Evolutionary conservation across 1,140 invertebrate genomes (phyloP), one percentile per base, ranked within the genome.

Genomic region (Pectinophora gossypiella): DNA sequence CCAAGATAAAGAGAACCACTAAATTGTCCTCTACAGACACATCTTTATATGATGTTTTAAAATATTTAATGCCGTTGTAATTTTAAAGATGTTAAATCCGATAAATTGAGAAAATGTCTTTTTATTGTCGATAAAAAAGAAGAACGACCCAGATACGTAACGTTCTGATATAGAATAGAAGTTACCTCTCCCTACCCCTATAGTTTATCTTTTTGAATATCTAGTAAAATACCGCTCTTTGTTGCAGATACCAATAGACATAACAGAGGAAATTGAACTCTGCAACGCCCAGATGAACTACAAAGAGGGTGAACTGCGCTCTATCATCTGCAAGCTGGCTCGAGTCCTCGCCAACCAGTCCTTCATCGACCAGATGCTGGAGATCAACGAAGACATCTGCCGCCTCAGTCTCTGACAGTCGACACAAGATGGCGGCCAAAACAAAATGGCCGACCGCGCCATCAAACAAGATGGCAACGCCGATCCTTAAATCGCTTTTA

Each of bases 311-410:
- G 88, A 91, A 27, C 76, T 96, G 13, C 73, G 90, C 16, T 72
- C 83, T 35, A 88, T 93, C 27, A 88, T 96, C 44, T 87, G 83
- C 54, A 89, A 90, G 35, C 81, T 95, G 15, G 91, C 92, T 2
- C 88, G 87, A 43, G 89, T 95, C n/a, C 87, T 95, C 61, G 83
- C 88, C 19, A 91, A 95, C 73, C 89, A 91, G 32, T 84, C 89
- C 23, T 96, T 95, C 70, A 89, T 95, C 49, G 86, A 88, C 4
- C 93, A 96, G 80, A 77, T 95, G 59, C 84, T 95, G 55, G 89
- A 91, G 35, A 94, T 96, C 51, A 95, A 96, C 79, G 88, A 92
- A 45, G 91, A 92, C 68, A 95, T 96, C 69, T 93, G 93, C 70
- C 73, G 78, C 48, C 60, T 84, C 50, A 79, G 74, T 19, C 71